phyloP scores from a whole-genome alignment of 2,888 invertebrate genomes.

The Heterodera filipjevi region DNA sequence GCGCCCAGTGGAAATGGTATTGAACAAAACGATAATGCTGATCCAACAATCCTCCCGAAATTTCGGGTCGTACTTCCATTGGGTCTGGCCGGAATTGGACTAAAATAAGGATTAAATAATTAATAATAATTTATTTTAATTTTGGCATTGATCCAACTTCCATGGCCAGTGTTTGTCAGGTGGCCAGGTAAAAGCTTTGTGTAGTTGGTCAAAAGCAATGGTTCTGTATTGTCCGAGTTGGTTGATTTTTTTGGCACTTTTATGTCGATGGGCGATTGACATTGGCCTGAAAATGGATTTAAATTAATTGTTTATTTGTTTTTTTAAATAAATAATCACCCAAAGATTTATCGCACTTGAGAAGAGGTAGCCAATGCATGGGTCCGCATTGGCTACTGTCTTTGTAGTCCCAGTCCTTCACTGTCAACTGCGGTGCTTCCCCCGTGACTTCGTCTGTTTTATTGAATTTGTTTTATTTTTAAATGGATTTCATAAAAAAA shows the following conservation, averaged over 20 bases:
- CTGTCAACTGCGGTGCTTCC: background rate
- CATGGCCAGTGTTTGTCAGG: conserved; percentile 61
- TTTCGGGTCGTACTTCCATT: conserved; percentile 52
- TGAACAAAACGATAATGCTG: conserved; percentile 62
- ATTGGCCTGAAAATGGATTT: background rate
- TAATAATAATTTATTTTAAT: background rate
- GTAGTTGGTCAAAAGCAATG: conserved; percentile 60
- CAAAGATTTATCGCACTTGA: conserved; percentile 47
- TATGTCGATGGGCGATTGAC: conserved; percentile 61
- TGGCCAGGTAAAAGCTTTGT: conserved; percentile 54
- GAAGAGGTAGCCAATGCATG: conserved; percentile 44
- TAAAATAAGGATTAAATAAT: conserved; percentile 22
- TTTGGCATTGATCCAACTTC: conserved; percentile 48
- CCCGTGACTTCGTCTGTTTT: background rate
- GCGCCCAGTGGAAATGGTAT: conserved; percentile 64
- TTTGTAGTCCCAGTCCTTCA: conserved; percentile 56
- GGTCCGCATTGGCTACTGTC: conserved; percentile 55
- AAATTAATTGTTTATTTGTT: background rate
- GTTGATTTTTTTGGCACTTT: conserved; percentile 46
- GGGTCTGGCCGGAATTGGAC: conserved; percentile 59
- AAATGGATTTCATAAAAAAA: too few species aligned
- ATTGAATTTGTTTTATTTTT: too few species aligned
- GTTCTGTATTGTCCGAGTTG: conserved; percentile 45
- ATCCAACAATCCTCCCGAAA: conserved; percentile 60
- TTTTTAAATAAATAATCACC: conserved; percentile 3